Base-by-base conservation (phyloP, 2,797 vertebrate genomes). In the Sebastes goodei region DNA sequence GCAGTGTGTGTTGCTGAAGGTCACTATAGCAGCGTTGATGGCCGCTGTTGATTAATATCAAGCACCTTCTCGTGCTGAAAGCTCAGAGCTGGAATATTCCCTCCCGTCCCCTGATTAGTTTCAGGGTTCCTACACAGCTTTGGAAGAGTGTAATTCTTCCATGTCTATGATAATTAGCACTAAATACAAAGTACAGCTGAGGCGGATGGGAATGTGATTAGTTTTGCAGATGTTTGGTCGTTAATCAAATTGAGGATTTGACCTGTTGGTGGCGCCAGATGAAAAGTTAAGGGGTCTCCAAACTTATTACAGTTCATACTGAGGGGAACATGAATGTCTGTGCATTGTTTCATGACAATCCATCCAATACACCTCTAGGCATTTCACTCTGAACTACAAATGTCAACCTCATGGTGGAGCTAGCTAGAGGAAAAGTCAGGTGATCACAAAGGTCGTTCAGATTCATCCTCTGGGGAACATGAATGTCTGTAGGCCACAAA, bases 1-100 rank as follows among this genome's bases (percentile, higher is more conserved):
- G 20, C 10, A 33, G 12, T 23, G 15, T 67, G 55, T 52, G 63
- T 55, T 9, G n/a, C 25, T 27, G 30, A 29, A 55, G 17, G 38
- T 53, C 35, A 64, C 59, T 27, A 11, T 17, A 61, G 8, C 27
- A 30, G 25, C 32, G 52, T 23, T 70, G 10, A 70, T 67, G 53
- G 30, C 65, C 6, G 7, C 23, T 49, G 55, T n/a, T 61, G 52
- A 80, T 76, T 73, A 23, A 74, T 42, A 74, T 53, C 46, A 70
- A 69, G 29, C 63, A 42, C 21, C n/a, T 42, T 59, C 20, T 4
- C 46, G 46, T 35, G 17, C 35, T 68, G 5, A 32, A 69, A 55
- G 32, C 42, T 66, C 21, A 30, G 68, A 68, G 32, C 57, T 61
- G 17, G 46, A 65, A 23, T 55, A 76, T 70, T 72, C 4, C 32